Evolutionary conservation across 2,888 invertebrate species (phyloP).

Genomic region (Papilio elwesi): DNA sequence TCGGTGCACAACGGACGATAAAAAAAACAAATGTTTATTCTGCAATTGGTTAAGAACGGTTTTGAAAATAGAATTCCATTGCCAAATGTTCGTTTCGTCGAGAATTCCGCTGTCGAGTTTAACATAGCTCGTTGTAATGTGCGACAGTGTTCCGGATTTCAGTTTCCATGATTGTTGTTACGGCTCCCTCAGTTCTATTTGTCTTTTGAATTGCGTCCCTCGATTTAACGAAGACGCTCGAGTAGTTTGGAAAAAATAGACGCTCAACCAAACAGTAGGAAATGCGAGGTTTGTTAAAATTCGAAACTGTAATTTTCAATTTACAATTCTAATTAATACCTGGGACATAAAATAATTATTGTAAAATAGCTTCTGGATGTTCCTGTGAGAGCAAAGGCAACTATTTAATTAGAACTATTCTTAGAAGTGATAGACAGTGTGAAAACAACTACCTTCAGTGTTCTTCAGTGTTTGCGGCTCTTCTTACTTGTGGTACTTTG

Average conservation of each 20-base stretch:
- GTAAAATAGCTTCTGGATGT: no score
- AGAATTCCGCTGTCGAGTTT: conserved; percentile 39
- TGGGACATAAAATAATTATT: no score
- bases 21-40: conserved; percentile 56
- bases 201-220: conserved; percentile 38
- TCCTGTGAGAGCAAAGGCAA: no score
- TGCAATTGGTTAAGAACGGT: conserved; percentile 49
- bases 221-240: conserved; percentile 38
- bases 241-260: conserved; percentile 27
- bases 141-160: conserved; percentile 37
- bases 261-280: conserved; percentile 18
- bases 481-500: no score
- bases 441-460: no score
- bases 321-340: not conserved
- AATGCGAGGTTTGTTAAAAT: not conserved
- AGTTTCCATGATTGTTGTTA: conserved; percentile 40
- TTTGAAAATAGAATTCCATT: conserved; percentile 54
- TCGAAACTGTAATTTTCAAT: conserved; percentile 3
- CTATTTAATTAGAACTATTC: no score
- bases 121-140: conserved; percentile 38
- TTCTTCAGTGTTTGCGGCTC: no score
- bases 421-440: no score
- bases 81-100: conserved; percentile 45
- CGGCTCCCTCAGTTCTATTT: conserved; percentile 35
- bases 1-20: conserved; percentile 69